Conservation (phyloP, 1,140 invertebrate species). For the Apis mellifera region Amel_HAv3.1 CM009934.2:9978501-9979000, state of each 20-base stretch:
- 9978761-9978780: conserved; percentile 46
- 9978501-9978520: too few species aligned
- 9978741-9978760: conserved; percentile 54
- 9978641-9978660: not conserved
- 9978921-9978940: too few species aligned
- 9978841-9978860: not conserved
- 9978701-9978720: conserved; percentile 32
- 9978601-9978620: not conserved
- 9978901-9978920: not conserved
- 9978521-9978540: not conserved
- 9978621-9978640: conserved; percentile 24
- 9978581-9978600: not conserved
- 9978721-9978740: conserved; percentile 48
- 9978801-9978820: conserved; percentile 11
- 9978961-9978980: not conserved
- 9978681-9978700: not conserved
- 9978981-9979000: not conserved
- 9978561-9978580: not conserved
- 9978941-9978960: not conserved
- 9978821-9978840: conserved; percentile 48
- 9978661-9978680: too few species aligned
- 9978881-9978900: too few species aligned
- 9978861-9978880: not conserved
- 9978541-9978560: conserved; percentile 21
- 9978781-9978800: conserved; percentile 45